Evolutionary conservation across 2,797 vertebrate genomes (phyloP).

Genomic region (Champsocephalus esox): DNA sequence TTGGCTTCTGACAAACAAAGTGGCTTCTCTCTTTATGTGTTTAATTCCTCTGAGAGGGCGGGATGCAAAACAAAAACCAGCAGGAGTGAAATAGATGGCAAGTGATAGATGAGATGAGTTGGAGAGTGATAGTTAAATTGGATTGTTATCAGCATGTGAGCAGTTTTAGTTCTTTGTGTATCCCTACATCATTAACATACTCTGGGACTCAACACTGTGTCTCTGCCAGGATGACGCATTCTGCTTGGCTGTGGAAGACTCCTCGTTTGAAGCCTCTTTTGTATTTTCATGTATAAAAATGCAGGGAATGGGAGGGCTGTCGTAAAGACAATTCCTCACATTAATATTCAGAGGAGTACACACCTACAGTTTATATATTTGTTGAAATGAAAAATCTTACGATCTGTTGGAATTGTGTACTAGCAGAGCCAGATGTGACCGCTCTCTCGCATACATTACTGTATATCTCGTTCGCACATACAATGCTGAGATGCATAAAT

Average conservation of each 20-base stretch:
- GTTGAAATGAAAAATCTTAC: slow-evolving; percentile 13
- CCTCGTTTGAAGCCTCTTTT: slow-evolving; percentile 26
- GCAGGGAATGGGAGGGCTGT: neutral
- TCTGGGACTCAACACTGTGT: slow-evolving; percentile 17
- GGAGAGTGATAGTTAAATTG: slow-evolving; percentile 26
- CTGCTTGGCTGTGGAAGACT: slow-evolving; percentile 25
- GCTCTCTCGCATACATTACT: neutral
- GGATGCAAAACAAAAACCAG: slow-evolving; percentile 3
- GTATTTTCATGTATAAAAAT: slow-evolving; percentile 10
- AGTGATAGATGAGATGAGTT: slow-evolving; percentile 28
- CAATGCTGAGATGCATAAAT: slow-evolving; percentile 24
- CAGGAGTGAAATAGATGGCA: slow-evolving; percentile 31
- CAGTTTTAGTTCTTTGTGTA: slow-evolving; percentile 38
- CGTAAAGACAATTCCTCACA: slow-evolving; percentile 3
- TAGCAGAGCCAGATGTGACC: slow-evolving; percentile 15
- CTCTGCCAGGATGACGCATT: slow-evolving; percentile 5
- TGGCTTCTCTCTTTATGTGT: slow-evolving; percentile 46
- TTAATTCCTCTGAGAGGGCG: slow-evolving; percentile 52
- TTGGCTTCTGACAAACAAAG: slow-evolving; percentile 58
- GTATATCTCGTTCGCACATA: slow-evolving; percentile 5
- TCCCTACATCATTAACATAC: slow-evolving; percentile 38
- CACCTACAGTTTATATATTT: slow-evolving; percentile 13
- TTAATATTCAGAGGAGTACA: slow-evolving; percentile 12
- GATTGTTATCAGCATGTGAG: slow-evolving; percentile 59
- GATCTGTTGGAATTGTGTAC: slow-evolving; percentile 12